phyloP scores from a whole-genome alignment of 2,113 vertebrate genomes.

The Rhipidura dahli region DNA sequence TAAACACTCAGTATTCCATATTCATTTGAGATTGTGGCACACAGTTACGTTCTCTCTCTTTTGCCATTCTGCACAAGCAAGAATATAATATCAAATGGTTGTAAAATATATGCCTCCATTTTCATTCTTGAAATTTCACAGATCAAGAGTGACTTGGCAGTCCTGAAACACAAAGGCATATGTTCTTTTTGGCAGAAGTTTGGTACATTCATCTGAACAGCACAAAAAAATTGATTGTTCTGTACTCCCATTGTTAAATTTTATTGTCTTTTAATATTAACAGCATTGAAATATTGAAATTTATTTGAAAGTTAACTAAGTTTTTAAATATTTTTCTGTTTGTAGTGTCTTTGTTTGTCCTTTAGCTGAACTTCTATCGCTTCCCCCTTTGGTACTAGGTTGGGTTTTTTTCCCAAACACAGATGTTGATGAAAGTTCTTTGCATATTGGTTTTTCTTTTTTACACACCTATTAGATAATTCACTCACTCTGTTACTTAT shows the following conservation, averaged over 20 bases:
- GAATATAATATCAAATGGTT: neutral
- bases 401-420: rapidly evolving
- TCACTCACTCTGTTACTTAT: neutral
- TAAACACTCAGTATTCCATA: neutral
- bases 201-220: neutral
- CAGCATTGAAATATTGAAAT: neutral
- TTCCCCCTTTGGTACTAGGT: rapidly evolving
- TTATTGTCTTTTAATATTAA: neutral
- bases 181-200: neutral
- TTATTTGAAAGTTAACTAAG: neutral
- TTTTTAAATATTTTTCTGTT: neutral
- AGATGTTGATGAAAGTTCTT: neutral
- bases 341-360: neutral
- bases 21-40: neutral
- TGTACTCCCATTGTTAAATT: neutral
- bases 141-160: neutral
- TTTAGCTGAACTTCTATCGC: neutral
- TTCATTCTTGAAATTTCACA: neutral
- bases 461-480: neutral
- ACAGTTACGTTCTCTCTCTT: neutral
- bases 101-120: neutral
- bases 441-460: neutral
- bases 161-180: neutral
- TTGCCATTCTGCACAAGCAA: neutral
- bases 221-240: neutral